phyloP scores from a whole-genome alignment of 2,888 invertebrate genomes.

The Ectemnius continuus region DNA sequence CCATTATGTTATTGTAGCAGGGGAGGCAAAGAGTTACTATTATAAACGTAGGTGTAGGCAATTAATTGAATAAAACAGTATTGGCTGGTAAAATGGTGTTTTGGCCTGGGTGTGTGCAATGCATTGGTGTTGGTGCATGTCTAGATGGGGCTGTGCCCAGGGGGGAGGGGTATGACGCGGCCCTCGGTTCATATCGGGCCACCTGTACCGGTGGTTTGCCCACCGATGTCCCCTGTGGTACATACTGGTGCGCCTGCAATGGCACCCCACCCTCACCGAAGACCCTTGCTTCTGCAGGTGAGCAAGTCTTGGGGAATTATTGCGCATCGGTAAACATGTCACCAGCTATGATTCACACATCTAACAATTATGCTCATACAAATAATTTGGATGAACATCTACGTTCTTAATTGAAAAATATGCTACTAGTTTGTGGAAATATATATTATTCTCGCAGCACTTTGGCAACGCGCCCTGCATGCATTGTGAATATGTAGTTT shows the following conservation, averaged over 20 bases:
- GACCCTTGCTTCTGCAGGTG: conserved; percentile 93
- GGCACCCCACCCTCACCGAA: conserved; percentile 83
- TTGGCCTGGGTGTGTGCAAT: conserved; percentile 78
- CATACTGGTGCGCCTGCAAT: conserved; percentile 74
- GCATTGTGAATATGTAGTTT: background rate
- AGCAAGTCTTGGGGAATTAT: conserved; percentile 79
- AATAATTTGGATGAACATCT: no score
- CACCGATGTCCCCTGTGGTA: conserved; percentile 75
- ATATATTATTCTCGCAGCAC: background rate
- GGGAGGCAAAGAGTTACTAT: conserved; percentile 48
- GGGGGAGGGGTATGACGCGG: conserved; percentile 77
- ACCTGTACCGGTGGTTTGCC: conserved; percentile 73
- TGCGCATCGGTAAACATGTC: conserved; percentile 39
- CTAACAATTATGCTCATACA: no score
- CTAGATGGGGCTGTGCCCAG: conserved; percentile 77
- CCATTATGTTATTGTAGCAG: conserved; percentile 8
- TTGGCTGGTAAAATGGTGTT: conserved; percentile 75
- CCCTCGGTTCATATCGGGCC: conserved; percentile 76
- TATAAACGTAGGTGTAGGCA: conserved; percentile 61
- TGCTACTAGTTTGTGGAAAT: background rate
- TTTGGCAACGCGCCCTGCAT: background rate
- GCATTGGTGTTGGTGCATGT: conserved; percentile 79
- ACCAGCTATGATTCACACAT: conserved; percentile 31
- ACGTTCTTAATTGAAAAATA: no score
- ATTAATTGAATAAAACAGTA: conserved; percentile 65